Percentiles rank a stretch among this genome's conserved stretches.
These are phyloP conservation scores for Cladopsammia gracilis DNA, from an alignment of 64 coral and sea anemone genomes.

Conservation along the genomic window DNA sequence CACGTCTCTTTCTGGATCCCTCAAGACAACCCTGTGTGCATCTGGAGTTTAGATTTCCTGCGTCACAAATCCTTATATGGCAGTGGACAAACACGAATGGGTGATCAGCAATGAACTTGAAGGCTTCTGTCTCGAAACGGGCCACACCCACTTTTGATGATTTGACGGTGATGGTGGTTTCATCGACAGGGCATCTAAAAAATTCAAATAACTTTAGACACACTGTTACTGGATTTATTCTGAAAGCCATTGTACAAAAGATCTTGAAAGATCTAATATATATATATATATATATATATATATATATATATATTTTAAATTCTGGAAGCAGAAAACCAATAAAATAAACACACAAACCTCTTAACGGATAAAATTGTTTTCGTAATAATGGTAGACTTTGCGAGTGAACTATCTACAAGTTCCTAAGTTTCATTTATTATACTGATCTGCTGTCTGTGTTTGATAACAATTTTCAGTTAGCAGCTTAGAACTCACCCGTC, in stretches of 20 bases:
- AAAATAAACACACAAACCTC: too few relatives aligned
- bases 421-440: too few relatives aligned
- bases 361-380: too few relatives aligned
- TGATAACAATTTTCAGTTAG: neutral
- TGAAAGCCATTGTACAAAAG: too few relatives aligned
- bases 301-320: too few relatives aligned
- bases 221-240: too few relatives aligned
- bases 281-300: too few relatives aligned
- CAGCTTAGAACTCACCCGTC: neutral
- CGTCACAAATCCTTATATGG: slow-evolving; percentile 3
- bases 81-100: slow-evolving; percentile 14
- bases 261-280: too few relatives aligned
- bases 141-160: neutral
- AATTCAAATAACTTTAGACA: neutral
- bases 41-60: neutral
- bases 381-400: too few relatives aligned
- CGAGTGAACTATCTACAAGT: too few relatives aligned
- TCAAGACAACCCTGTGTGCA: neutral
- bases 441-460: too few relatives aligned
- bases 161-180: neutral
- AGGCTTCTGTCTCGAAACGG: neutral
- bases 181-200: neutral
- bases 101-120: slow-evolving; percentile 27
- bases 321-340: too few relatives aligned
- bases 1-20: neutral